These are phyloP conservation scores for Piaya cayana DNA, from an alignment of 2,113 vertebrate species.

Conservation along the genomic window DNA sequence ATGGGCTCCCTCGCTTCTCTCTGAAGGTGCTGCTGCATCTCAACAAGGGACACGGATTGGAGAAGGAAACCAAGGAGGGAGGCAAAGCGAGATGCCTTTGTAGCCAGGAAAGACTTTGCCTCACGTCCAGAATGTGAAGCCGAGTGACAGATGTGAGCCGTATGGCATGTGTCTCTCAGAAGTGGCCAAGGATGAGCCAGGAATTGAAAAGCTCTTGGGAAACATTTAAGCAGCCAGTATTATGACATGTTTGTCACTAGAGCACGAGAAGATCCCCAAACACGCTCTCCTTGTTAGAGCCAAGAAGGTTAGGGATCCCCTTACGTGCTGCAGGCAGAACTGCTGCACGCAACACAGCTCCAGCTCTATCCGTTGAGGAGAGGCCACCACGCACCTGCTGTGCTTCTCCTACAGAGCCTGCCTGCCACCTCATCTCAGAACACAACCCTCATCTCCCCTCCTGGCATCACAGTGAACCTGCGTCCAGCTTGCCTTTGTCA, in stretches of 20 bases:
- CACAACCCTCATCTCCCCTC: background rate
- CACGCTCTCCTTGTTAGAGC: background rate
- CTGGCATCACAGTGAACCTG: background rate
- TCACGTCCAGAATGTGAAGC: background rate
- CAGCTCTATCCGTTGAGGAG: background rate
- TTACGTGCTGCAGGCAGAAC: background rate
- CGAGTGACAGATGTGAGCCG: background rate
- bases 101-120: background rate
- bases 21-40: conserved; percentile 30
- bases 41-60: background rate
- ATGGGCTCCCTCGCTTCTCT: background rate
- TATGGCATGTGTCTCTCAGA: background rate
- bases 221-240: background rate
- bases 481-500: background rate
- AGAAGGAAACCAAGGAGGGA: background rate
- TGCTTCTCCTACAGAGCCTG: background rate
- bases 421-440: background rate
- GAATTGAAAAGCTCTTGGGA: conserved; percentile 13
- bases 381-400: background rate
- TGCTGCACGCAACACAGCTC: background rate
- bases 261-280: background rate
- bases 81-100: background rate
- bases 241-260: background rate
- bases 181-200: background rate
- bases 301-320: background rate